phyloP scores from a whole-genome alignment of 2,797 vertebrate genomes.

The Limosa lapponica region DNA sequence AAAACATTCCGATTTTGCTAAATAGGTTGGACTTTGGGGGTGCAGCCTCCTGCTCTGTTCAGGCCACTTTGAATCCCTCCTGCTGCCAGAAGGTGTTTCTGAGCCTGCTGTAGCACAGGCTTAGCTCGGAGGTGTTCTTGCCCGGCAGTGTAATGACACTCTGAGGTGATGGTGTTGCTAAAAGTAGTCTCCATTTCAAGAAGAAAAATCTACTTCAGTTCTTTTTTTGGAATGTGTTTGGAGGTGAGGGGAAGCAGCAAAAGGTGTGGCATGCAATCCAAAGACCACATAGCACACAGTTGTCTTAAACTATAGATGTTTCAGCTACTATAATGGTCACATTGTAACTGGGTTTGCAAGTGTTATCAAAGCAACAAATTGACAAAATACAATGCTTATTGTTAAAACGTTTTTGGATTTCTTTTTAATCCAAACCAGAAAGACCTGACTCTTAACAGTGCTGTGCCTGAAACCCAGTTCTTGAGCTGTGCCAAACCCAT shows the following conservation, averaged over 20 bases:
- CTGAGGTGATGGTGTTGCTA: background rate
- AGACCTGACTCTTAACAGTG: background rate
- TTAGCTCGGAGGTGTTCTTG: background rate
- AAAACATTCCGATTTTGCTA: background rate
- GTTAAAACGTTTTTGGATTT: background rate
- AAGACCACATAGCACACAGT: background rate
- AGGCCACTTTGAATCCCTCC: background rate
- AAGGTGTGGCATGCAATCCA: background rate
- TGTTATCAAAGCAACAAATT: background rate
- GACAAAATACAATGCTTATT: background rate
- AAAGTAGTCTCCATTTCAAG: background rate
- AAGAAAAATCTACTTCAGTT: background rate
- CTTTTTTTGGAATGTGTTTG: background rate
- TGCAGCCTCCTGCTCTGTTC: background rate
- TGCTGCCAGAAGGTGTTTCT: background rate
- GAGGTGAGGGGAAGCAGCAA: background rate
- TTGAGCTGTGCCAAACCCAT: background rate
- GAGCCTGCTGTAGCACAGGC: fast-evolving
- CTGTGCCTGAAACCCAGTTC: background rate
- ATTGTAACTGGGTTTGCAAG: background rate
- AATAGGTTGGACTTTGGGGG: background rate
- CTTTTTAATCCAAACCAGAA: background rate
- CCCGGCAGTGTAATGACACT: background rate
- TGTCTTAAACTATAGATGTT: background rate
- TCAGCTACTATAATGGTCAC: background rate